phyloP scores from a whole-genome alignment of 2,888 invertebrate genomes.

The Apamea epomidion region DNA sequence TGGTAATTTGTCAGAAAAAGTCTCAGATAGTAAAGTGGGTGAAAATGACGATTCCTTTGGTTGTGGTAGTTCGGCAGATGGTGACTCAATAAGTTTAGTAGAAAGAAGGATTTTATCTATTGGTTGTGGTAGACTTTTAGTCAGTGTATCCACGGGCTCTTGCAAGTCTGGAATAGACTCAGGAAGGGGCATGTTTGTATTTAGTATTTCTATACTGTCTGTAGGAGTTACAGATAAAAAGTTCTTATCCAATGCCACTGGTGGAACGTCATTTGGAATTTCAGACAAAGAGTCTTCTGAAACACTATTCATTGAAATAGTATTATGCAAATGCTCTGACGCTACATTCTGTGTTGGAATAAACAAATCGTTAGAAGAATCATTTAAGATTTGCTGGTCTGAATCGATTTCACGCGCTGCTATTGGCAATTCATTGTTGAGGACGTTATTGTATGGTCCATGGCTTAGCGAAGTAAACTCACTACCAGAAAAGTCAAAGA shows the following conservation, averaged over 20 bases:
- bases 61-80: neutral
- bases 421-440: slow-evolving; percentile 36
- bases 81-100: neutral
- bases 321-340: slow-evolving; percentile 9
- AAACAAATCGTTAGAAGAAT: slow-evolving; percentile 8
- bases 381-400: neutral
- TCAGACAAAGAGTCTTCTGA: neutral
- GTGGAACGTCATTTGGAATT: neutral
- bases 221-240: neutral
- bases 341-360: slow-evolving; percentile 3
- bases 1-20: neutral
- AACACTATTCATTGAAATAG: neutral
- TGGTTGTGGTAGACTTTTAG: neutral
- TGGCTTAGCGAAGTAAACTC: slow-evolving; percentile 4
- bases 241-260: neutral
- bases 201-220: neutral
- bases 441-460: slow-evolving; percentile 13
- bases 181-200: too few relatives aligned
- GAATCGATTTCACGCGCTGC: slow-evolving; percentile 13
- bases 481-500: slow-evolving; percentile 23
- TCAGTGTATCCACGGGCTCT: neutral
- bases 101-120: neutral
- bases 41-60: neutral
- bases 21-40: neutral
- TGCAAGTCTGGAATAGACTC: neutral